Conservation (phyloP, 2,888 invertebrate species). For the Tricholauxania praeusta region DNA sequence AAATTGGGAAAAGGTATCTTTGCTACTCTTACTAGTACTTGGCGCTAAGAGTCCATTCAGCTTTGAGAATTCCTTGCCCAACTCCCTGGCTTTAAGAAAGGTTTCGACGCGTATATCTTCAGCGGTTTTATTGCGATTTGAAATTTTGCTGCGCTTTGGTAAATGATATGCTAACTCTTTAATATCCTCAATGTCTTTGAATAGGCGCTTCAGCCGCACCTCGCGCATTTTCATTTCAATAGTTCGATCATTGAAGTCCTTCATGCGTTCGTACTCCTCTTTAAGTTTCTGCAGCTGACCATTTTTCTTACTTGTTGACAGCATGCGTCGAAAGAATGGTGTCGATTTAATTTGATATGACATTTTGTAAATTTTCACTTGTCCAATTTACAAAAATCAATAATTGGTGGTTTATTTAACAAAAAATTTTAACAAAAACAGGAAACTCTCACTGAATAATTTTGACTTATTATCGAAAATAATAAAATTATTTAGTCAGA, state of each 20-base stretch:
- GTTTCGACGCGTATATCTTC: slow-evolving; percentile 49
- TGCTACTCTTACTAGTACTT: background rate
- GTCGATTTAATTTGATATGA: slow-evolving; percentile 58
- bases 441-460: slow-evolving; percentile 26
- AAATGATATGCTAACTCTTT: slow-evolving; percentile 46
- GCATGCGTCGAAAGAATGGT: slow-evolving; percentile 55
- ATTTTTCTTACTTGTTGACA: slow-evolving; percentile 54
- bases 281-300: slow-evolving; percentile 57
- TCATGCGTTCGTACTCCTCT: slow-evolving; percentile 59
- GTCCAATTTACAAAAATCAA: slow-evolving; percentile 7
- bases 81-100: slow-evolving; percentile 49
- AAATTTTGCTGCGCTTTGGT: slow-evolving; percentile 30
- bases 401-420: background rate
- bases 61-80: slow-evolving; percentile 56
- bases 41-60: slow-evolving; percentile 47
- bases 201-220: slow-evolving; percentile 56
- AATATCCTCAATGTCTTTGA: slow-evolving; percentile 58
- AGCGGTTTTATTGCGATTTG: slow-evolving; percentile 31
- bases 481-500: slow-evolving; percentile 1
- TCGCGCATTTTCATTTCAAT: slow-evolving; percentile 60
- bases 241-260: slow-evolving; percentile 56
- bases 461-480: slow-evolving; percentile 27
- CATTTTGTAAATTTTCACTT: slow-evolving; percentile 45
- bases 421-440: slow-evolving; percentile 11
- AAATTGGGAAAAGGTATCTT: background rate